Conservation (phyloP, 2,797 vertebrate species). For the Paramormyrops hopkinsi region DNA sequence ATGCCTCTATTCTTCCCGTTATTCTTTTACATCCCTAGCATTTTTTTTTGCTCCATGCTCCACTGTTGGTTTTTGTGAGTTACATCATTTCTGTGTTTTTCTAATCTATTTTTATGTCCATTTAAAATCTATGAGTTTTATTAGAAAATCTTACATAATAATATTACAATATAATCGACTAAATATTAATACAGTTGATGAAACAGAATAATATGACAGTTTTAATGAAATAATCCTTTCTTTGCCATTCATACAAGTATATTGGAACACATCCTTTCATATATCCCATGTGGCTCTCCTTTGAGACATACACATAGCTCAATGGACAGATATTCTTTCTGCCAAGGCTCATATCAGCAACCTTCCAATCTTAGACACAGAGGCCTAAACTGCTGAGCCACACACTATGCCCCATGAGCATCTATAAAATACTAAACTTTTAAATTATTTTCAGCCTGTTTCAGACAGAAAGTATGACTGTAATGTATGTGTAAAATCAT, state of each 20-base stretch:
- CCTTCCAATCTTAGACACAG: not conserved
- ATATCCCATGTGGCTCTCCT: not conserved
- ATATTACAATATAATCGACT: not conserved
- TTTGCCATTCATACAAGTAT: not conserved
- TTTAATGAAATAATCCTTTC: not conserved
- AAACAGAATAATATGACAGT: not conserved
- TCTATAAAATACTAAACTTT: not conserved
- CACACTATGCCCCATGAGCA: not conserved
- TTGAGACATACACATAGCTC: not conserved
- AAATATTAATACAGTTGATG: slow-evolving; percentile 15
- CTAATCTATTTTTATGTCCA: not conserved
- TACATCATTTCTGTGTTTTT: not conserved
- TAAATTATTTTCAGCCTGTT: not conserved
- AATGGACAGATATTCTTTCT: not conserved
- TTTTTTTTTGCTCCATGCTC: not conserved
- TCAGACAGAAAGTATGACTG: not conserved
- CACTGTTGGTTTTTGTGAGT: not conserved
- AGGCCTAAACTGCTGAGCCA: not conserved
- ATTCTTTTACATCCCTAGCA: not conserved
- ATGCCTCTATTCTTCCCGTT: not conserved
- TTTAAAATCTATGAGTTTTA: not conserved
- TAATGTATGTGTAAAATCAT: not conserved
- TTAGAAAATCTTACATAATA: not conserved
- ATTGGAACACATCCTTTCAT: not conserved
- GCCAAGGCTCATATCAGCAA: not conserved